Base-by-base conservation (phyloP, 2,888 invertebrate genomes). In the Andrena trimmerana region DNA sequence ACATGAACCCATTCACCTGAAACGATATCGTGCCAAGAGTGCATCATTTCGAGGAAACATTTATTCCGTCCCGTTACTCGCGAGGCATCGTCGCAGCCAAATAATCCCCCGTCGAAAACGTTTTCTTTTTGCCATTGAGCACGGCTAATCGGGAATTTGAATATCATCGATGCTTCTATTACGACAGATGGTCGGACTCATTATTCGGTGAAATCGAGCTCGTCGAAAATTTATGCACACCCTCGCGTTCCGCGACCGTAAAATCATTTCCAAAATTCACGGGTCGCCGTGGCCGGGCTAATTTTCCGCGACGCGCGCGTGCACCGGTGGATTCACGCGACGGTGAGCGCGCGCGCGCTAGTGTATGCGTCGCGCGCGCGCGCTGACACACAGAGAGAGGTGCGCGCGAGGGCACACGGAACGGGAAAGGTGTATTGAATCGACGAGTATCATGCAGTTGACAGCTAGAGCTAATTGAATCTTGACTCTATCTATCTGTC, bases 401-500 rank as follows among this genome's bases (percentile, higher is more conserved):
- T 73, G 81, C 75, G 78, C 76, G 74, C 76, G 74, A 27, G 70
- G 62, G 79, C 79, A 86, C 86, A 84, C 82, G 75, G 24, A 78
- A 79, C 77, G 81, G 76, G 86, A 88, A 69, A 88, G 91, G 90
- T 88, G 88, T 91, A 92, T 92, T 92, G 93, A 92, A 93, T 92
- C 91, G 92, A 92, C 90, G 92, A 93, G 92, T 93, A 92, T 93
- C 93, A 92, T 93, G 93, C 93, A 92, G 90, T 89, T 93, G 93
- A 93, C 93, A 93, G 93, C 93, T 92, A 91, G 92, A 92, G 91
- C 92, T 93, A 93, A 93, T 93, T 93, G 93, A 93, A 93, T 93
- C 92, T 93, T 92, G 93, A 93, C 92, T 93, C 93, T 92, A 92
- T 92, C 92, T 92, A 91, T 92, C 91, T 90, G 91, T 92, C 92